phyloP scores from a whole-genome alignment of 2,888 invertebrate genomes.

The Nebria salina region DNA sequence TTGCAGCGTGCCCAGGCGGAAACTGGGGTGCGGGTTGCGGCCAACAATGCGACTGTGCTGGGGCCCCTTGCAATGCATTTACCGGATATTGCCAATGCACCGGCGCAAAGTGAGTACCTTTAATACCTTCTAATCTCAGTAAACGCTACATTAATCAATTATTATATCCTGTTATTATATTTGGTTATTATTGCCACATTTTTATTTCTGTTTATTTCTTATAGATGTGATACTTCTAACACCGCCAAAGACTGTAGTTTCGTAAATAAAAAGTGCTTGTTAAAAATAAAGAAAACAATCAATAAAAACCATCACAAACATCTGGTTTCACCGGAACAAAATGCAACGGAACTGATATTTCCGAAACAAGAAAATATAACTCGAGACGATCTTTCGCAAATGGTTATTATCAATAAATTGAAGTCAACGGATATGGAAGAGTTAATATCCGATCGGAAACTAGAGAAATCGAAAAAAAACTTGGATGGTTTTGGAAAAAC shows the following conservation, averaged over 20 bases:
- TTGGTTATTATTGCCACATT: neutral
- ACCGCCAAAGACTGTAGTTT: neutral
- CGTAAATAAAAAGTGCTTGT: neutral
- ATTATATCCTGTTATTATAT: neutral
- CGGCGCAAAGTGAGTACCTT: neutral
- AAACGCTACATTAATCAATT: neutral
- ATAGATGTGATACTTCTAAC: slow-evolving; percentile 10
- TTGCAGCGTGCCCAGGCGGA: slow-evolving; percentile 15
- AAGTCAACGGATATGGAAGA: neutral
- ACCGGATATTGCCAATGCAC: slow-evolving; percentile 17
- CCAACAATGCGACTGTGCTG: slow-evolving; percentile 7
- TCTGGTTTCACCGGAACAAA: slow-evolving; percentile 1
- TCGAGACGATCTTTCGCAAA: neutral
- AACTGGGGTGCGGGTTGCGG: neutral
- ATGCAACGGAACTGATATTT: neutral
- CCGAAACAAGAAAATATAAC: neutral
- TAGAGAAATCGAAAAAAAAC: slow-evolving; percentile 40
- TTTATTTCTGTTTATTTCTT: neutral
- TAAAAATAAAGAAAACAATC: neutral
- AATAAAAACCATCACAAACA: slow-evolving; percentile 3
- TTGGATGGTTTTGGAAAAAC: slow-evolving; percentile 39
- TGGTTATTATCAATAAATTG: neutral
- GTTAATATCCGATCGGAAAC: neutral
- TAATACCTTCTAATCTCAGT: neutral
- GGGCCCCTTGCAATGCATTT: neutral